Conservation (phyloP, 2,797 vertebrate species). For the Nannoperca australis region DNA sequence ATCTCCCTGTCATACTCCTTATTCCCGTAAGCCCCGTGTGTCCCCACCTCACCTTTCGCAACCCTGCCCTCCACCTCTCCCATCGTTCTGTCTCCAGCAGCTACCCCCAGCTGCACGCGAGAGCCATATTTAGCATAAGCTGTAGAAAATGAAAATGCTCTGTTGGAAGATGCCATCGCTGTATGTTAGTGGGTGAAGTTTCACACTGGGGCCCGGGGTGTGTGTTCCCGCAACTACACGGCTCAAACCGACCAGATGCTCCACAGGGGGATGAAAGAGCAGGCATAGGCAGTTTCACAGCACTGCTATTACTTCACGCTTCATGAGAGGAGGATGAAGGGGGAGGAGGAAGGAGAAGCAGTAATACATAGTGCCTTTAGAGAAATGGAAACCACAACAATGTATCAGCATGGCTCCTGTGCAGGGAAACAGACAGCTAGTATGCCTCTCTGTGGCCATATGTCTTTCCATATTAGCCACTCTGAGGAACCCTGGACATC, state of each 20-base stretch:
- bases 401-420: constrained; percentile 33
- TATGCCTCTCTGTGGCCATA: neutral
- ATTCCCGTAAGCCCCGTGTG: constrained; percentile 45
- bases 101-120: constrained; percentile 46
- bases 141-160: constrained; percentile 39
- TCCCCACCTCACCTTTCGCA: constrained; percentile 46
- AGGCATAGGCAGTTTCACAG: constrained; percentile 58
- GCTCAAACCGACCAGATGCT: constrained; percentile 67
- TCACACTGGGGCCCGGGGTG: constrained; percentile 37
- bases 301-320: constrained; percentile 55
- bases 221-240: constrained; percentile 34
- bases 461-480: constrained; percentile 3
- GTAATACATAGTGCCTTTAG: constrained; percentile 16
- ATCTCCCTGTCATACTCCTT: constrained; percentile 38
- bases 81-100: constrained; percentile 36
- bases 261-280: constrained; percentile 57
- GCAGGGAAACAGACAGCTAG: constrained; percentile 9
- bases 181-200: constrained; percentile 45
- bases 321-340: constrained; percentile 31
- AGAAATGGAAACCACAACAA: constrained; percentile 45
- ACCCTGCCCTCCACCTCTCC: constrained; percentile 38
- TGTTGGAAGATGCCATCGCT: constrained; percentile 25
- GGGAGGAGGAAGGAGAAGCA: constrained; percentile 30
- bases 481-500: constrained; percentile 4
- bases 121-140: constrained; percentile 56